Conservation (phyloP, 1,140 invertebrate genomes). For the Zaprionus ghesquierei region DNA sequence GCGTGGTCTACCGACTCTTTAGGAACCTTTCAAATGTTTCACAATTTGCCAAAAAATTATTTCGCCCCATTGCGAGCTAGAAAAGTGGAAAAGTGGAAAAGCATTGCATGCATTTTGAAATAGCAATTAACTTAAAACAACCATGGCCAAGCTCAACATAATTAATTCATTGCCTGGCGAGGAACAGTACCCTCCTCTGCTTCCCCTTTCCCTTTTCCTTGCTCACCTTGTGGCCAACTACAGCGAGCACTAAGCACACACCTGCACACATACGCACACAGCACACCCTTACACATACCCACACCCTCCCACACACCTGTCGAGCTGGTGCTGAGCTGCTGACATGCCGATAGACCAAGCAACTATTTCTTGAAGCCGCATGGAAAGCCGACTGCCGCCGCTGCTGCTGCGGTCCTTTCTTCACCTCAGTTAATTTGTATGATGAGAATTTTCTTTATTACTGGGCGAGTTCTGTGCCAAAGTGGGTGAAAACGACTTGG, state of each 20-base stretch:
- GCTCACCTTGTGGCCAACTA: conserved; percentile 22
- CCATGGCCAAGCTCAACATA: conserved; percentile 46
- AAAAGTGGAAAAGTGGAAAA: neutral
- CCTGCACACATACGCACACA: neutral
- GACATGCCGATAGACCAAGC: conserved; percentile 30
- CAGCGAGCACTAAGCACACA: neutral
- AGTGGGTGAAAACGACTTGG: conserved; percentile 47
- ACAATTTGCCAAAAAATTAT: conserved; percentile 22
- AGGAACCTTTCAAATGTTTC: neutral
- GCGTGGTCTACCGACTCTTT: neutral
- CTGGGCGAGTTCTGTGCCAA: conserved; percentile 11
- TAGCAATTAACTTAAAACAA: conserved; percentile 57
- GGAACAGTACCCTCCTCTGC: neutral
- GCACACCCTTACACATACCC: neutral
- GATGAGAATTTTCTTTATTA: conserved; percentile 41
- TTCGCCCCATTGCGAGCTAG: conserved; percentile 1
- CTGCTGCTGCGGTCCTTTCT: conserved; percentile 28
- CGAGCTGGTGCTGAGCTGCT: conserved; percentile 1
- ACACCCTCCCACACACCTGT: neutral
- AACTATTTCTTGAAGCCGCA: conserved; percentile 36
- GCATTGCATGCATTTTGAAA: conserved; percentile 50
- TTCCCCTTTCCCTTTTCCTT: neutral
- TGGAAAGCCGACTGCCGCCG: conserved; percentile 7
- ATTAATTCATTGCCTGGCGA: conserved; percentile 51
- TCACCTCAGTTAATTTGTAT: conserved; percentile 45